Evolutionary conservation across 2,888 invertebrate genomes (phyloP).

Genomic region (Cloeon dipterum): DNA sequence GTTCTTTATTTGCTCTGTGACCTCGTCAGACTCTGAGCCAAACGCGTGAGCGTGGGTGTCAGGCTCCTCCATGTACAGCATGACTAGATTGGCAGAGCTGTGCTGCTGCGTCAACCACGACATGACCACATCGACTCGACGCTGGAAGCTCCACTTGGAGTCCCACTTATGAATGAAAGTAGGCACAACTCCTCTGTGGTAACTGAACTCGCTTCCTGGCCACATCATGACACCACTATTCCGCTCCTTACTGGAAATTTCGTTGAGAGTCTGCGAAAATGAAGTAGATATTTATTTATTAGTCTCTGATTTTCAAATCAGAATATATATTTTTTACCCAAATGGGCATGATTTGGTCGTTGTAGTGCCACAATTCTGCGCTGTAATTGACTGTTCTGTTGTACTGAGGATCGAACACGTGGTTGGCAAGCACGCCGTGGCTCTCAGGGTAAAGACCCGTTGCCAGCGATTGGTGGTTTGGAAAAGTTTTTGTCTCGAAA

Average conservation of each 20-base stretch:
- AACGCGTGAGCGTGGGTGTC: conserved; percentile 35
- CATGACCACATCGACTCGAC: conserved; percentile 30
- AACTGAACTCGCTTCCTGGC: conserved; percentile 34
- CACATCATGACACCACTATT: conserved; percentile 45
- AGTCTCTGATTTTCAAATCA: background rate
- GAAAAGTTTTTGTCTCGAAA: conserved; percentile 47
- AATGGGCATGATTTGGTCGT: conserved; percentile 27
- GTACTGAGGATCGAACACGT: conserved; percentile 26
- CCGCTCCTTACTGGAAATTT: conserved; percentile 23
- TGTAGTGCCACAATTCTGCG: conserved; percentile 28
- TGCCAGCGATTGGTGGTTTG: conserved; percentile 48
- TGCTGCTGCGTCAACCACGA: conserved; percentile 30
- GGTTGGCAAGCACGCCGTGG: conserved; percentile 43
- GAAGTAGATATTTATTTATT: conserved; percentile 4
- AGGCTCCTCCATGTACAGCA: conserved; percentile 46
- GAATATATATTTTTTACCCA: conserved; percentile 23
- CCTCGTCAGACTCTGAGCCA: conserved; percentile 25
- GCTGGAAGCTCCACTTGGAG: conserved; percentile 20
- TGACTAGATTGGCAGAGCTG: conserved; percentile 40
- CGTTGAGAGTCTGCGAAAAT: conserved; percentile 28
- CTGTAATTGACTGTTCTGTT: conserved; percentile 11
- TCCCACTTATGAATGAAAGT: conserved; percentile 22
- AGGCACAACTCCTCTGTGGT: conserved; percentile 22
- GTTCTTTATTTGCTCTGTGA: conserved; percentile 11
- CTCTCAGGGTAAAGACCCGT: conserved; percentile 42